phyloP scores from a whole-genome alignment of 2,797 vertebrate genomes.

The Erpetoichthys calabaricus region DNA sequence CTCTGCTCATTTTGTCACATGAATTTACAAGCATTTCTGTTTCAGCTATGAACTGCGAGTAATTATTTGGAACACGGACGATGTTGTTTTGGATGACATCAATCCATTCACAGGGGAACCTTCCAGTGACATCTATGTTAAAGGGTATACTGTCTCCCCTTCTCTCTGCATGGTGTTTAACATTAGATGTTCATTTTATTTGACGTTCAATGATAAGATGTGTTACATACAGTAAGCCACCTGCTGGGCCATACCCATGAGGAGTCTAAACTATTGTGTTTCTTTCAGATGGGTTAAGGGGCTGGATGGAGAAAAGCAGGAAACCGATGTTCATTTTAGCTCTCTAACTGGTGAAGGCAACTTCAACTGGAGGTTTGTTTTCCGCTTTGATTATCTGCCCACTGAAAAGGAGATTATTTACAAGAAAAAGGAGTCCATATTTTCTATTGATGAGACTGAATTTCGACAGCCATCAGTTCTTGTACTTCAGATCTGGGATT shows the following conservation, averaged over 20 bases:
- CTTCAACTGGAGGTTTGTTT: slow-evolving; percentile 91
- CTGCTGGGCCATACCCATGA: too few relatives aligned
- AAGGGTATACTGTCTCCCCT: slow-evolving; percentile 49
- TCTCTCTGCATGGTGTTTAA: too few relatives aligned
- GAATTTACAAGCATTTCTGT: neutral
- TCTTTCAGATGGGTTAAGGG: slow-evolving; percentile 80
- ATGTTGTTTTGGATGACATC: slow-evolving; percentile 79
- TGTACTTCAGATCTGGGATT: slow-evolving; percentile 85
- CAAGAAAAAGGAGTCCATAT: slow-evolving; percentile 72
- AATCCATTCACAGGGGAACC: slow-evolving; percentile 74
- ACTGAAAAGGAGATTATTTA: slow-evolving; percentile 78
- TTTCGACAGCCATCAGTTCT: slow-evolving; percentile 73
- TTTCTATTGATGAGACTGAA: slow-evolving; percentile 73
- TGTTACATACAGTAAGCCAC: too few relatives aligned
- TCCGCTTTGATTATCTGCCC: slow-evolving; percentile 76
- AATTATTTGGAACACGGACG: slow-evolving; percentile 85
- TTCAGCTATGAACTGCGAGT: slow-evolving; percentile 77
- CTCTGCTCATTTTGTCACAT: too few relatives aligned
- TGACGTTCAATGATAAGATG: too few relatives aligned
- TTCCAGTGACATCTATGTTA: slow-evolving; percentile 86
- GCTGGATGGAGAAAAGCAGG: slow-evolving; percentile 79
- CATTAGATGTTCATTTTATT: too few relatives aligned
- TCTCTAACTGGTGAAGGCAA: slow-evolving; percentile 88
- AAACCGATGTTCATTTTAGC: slow-evolving; percentile 90
- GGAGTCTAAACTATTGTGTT: slow-evolving; percentile 1